These are phyloP conservation scores for Leptobrachium leishanense DNA, from an alignment of 2,113 vertebrate species.

Conservation along the genomic window DNA sequence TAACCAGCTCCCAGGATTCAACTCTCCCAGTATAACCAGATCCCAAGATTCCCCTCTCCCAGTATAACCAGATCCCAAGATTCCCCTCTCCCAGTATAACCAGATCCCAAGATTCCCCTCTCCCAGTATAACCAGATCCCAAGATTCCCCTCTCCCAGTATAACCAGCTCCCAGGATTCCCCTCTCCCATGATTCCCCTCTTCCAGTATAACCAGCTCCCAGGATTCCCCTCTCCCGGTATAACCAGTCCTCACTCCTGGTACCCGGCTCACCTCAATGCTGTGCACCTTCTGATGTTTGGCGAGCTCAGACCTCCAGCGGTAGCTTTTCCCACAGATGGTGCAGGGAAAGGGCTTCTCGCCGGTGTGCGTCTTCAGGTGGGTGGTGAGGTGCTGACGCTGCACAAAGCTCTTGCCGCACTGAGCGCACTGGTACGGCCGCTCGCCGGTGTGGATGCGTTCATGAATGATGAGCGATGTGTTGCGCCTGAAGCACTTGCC, in stretches of 20 bases:
- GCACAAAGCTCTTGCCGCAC: constrained; percentile 17
- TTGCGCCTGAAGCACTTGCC: constrained; percentile 48
- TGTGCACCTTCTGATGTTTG: constrained; percentile 36
- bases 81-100: too few relatives aligned
- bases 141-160: too few relatives aligned
- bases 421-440: constrained; percentile 19
- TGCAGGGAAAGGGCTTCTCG: constrained; percentile 34
- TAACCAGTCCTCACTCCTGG: neutral
- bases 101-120: too few relatives aligned
- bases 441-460: constrained; percentile 37
- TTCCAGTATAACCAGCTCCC: too few relatives aligned
- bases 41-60: too few relatives aligned
- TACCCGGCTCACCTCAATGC: neutral
- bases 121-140: too few relatives aligned
- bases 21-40: too few relatives aligned
- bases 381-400: constrained; percentile 35
- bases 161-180: too few relatives aligned
- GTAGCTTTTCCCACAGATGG: constrained; percentile 31
- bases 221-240: too few relatives aligned
- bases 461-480: constrained; percentile 36
- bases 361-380: constrained; percentile 40
- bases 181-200: too few relatives aligned
- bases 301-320: constrained; percentile 25
- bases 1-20: too few relatives aligned
- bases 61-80: too few relatives aligned